Conservation (phyloP, 2,113 vertebrate genomes). For the Corynorhinus townsendii region DNA sequence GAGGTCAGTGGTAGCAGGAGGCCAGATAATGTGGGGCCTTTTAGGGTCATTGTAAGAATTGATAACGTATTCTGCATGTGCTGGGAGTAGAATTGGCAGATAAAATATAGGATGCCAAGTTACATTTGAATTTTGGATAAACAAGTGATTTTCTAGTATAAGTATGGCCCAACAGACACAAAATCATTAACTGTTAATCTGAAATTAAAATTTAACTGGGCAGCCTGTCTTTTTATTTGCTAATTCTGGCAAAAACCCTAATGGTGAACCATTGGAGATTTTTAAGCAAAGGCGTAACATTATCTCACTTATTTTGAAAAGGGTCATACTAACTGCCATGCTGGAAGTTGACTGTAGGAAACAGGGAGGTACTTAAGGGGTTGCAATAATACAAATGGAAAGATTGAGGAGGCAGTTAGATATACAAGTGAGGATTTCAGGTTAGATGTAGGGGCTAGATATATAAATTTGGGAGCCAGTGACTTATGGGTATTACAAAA, state of each 20-base stretch:
- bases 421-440: background rate
- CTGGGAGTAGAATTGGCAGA: background rate
- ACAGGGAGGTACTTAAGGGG: background rate
- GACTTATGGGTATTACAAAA: background rate
- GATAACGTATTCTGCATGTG: background rate
- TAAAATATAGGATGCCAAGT: background rate
- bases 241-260: background rate
- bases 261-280: background rate
- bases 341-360: background rate
- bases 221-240: background rate
- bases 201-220: background rate
- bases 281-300: background rate
- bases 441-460: background rate
- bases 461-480: background rate
- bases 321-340: background rate
- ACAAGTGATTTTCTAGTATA: background rate
- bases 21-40: background rate
- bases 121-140: background rate
- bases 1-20: background rate
- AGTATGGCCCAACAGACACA: background rate
- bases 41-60: background rate
- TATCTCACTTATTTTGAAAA: background rate
- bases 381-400: background rate
- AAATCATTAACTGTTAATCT: background rate
- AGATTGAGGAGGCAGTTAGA: background rate